Evolutionary conservation across 2,888 invertebrate species (phyloP), one percentile per base, ranked within the genome.

Genomic region (Hedychridium roseum): DNA sequence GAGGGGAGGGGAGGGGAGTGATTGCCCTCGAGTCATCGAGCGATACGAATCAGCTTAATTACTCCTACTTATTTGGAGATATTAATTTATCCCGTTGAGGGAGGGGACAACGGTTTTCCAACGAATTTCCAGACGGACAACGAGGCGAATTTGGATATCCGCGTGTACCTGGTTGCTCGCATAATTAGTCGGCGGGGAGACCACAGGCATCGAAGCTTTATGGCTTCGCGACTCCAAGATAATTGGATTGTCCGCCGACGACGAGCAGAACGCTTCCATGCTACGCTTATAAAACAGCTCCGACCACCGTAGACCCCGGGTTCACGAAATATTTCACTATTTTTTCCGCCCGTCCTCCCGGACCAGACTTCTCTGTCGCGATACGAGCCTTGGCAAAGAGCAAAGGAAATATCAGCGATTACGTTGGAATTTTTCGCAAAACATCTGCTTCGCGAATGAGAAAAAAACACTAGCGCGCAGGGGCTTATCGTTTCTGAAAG

Each of bases 221-320:
- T 68, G 70, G 70, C 68, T 70, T 67, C 70, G 63, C 58, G 55
- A 61, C 45, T 56, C 56, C 43, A 38, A 31, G 39, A 27, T 70
- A 70, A 70, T 70, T 68, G 70, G 65, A 70, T 70, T 69, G 70
- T 68, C 68, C 59, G 62, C 58, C 66, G 58, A 57, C 56, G 57
- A 57, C 56, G 57, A 61, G 65, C 64, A 65, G 61, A 66, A 58
- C 60, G 61, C 57, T 64, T 67, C 67, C 60, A 66, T 67, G 66
- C 70, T 70, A n/a, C n/a, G n/a, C n/a, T n/a, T n/a, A n/a, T n/a
- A n/a, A n/a, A n/a, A n/a, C n/a, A n/a, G n/a, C n/a, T n/a, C 5
- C 23, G 23, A 57, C 58, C 57, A 23, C 5, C 5, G 5, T 23
- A 5, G 15, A 18, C 27, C 27, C 17, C 9, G 17, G n/a, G 16